These are phyloP conservation scores for Thymelicus acteon DNA, from an alignment of 2,888 invertebrate species.

Conservation along the genomic window DNA sequence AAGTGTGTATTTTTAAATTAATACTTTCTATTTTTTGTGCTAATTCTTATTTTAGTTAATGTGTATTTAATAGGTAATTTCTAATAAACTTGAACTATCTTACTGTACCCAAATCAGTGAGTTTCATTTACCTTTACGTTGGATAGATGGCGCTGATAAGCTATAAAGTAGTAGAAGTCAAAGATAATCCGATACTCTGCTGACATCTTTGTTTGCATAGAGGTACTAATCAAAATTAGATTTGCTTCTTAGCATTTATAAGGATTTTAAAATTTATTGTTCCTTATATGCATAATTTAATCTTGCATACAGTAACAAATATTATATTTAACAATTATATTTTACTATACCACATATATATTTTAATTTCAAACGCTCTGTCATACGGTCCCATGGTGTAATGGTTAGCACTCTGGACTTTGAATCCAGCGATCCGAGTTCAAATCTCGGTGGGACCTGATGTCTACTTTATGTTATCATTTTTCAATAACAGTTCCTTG, in stretches of 20 bases:
- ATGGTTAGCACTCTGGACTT: constrained; percentile 86
- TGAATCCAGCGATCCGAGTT: constrained; percentile 92
- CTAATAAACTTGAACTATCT: background rate
- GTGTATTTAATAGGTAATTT: background rate
- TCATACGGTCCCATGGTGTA: constrained; percentile 83
- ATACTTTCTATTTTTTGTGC: background rate
- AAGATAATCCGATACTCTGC: background rate
- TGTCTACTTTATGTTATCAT: constrained; percentile 50
- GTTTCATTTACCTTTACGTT: background rate
- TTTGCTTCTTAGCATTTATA: background rate
- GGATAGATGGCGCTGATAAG: constrained; percentile 13
- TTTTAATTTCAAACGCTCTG: constrained; percentile 41
- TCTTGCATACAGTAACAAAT: too few relatives aligned
- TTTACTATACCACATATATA: background rate
- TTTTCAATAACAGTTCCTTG: constrained; percentile 12
- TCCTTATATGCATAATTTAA: too few relatives aligned
- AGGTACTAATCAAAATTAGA: background rate
- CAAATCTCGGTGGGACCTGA: constrained; percentile 91
- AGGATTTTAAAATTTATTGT: background rate
- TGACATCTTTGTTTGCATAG: background rate
- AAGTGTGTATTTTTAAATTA: background rate
- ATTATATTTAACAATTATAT: background rate
- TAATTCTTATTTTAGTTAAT: background rate
- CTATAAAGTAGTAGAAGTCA: background rate
- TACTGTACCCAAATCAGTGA: background rate